These are phyloP conservation scores for Bos javanicus DNA, from an alignment of 2,113 vertebrate genomes.

Conservation along the genomic window DNA sequence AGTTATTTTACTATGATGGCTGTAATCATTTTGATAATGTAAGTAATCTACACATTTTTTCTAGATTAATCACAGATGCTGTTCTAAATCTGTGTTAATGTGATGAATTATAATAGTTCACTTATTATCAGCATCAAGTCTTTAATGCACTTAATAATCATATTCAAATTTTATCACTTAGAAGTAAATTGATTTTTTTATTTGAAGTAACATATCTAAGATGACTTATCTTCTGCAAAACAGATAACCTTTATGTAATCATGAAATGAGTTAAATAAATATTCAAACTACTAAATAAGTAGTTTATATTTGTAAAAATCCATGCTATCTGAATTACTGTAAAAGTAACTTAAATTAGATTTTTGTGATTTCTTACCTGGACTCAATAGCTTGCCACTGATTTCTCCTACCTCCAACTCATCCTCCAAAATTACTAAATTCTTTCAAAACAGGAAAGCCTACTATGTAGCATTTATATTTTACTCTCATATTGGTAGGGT, in stretches of 20 bases:
- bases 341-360: neutral
- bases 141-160: constrained; percentile 63
- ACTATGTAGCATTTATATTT: neutral
- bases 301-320: neutral
- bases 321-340: neutral
- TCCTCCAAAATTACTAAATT: neutral
- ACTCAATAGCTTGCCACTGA: neutral
- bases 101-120: constrained; percentile 62
- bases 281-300: constrained; percentile 10
- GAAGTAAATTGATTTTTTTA: constrained; percentile 65
- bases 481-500: neutral
- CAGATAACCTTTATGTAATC: neutral
- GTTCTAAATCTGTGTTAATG: constrained; percentile 44
- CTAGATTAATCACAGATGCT: constrained; percentile 64
- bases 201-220: constrained; percentile 5
- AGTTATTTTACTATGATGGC: constrained; percentile 62
- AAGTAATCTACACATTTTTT: constrained; percentile 67
- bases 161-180: constrained; percentile 57
- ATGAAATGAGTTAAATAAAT: constrained; percentile 32
- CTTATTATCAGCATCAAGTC: neutral
- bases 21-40: constrained; percentile 70
- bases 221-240: constrained; percentile 27
- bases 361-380: neutral
- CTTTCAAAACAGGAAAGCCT: neutral
- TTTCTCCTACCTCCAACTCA: neutral